These are phyloP conservation scores for Apotomis capreana DNA, from an alignment of 2,888 invertebrate species.

Conservation along the genomic window DNA sequence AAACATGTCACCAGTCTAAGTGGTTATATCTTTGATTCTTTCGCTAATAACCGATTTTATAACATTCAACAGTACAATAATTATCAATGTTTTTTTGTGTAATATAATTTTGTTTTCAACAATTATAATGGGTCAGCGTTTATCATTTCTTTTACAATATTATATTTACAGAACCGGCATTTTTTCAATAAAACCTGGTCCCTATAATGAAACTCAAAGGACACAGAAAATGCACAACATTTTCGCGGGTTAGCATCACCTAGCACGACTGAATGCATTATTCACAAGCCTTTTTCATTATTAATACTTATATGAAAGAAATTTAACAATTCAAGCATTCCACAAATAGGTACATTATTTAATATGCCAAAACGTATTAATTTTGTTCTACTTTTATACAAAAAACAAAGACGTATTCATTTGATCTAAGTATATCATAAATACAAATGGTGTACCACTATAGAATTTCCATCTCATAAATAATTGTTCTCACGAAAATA, in stretches of 20 bases:
- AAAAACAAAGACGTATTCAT: background rate
- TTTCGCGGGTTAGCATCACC: background rate
- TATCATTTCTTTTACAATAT: constrained; percentile 23
- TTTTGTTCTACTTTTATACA: background rate
- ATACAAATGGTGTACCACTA: background rate
- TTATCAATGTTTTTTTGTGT: constrained; percentile 14
- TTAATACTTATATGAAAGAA: constrained; percentile 41
- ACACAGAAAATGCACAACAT: constrained; percentile 8
- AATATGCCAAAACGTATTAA: constrained; percentile 1
- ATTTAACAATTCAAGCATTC: constrained; percentile 35
- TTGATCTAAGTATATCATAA: too few species aligned
- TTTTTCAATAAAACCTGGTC: constrained; percentile 45
- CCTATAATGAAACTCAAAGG: constrained; percentile 43
- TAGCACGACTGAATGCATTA: constrained; percentile 56
- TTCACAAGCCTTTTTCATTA: constrained; percentile 66
- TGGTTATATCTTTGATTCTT: constrained; percentile 49
- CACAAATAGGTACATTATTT: background rate
- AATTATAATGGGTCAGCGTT: constrained; percentile 20
- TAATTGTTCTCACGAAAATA: background rate
- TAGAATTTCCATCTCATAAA: background rate
- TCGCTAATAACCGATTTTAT: constrained; percentile 45
- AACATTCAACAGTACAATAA: constrained; percentile 22
- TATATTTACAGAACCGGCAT: constrained; percentile 44
- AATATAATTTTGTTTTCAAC: constrained; percentile 21
- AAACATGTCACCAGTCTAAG: constrained; percentile 63